Conservation (phyloP, 2,888 invertebrate species). For the Pseudococcus viburni region DNA sequence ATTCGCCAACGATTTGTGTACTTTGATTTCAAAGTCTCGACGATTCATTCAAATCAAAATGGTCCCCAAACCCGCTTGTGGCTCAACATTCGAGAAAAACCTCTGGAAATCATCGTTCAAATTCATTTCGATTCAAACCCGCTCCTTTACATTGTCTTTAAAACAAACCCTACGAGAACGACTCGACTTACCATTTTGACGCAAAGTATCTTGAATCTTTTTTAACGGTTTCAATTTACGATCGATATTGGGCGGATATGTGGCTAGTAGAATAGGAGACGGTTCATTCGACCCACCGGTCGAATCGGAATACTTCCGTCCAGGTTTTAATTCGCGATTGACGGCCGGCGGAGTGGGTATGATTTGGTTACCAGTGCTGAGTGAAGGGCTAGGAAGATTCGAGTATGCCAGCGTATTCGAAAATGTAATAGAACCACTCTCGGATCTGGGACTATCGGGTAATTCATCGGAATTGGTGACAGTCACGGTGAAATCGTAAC, state of each 20-base stretch:
- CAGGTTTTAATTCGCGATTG: constrained; percentile 86
- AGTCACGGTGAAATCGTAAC: constrained; percentile 63
- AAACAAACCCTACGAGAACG: not conserved
- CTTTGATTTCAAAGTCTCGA: too few relatives aligned
- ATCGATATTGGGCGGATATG: constrained; percentile 71
- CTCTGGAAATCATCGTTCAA: too few relatives aligned
- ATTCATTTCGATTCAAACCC: too few relatives aligned
- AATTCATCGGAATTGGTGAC: constrained; percentile 60
- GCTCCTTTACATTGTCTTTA: too few relatives aligned
- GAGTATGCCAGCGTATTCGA: constrained; percentile 75
- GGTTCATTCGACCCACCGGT: constrained; percentile 73
- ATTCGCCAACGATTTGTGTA: too few relatives aligned
- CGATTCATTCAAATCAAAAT: too few relatives aligned
- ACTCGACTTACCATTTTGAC: constrained; percentile 11
- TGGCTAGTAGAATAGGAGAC: constrained; percentile 71
- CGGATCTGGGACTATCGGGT: constrained; percentile 70
- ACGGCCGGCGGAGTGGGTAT: constrained; percentile 80
- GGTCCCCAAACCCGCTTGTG: too few relatives aligned
- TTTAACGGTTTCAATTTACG: constrained; percentile 71
- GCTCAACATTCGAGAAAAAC: too few relatives aligned
- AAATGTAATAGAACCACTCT: constrained; percentile 73
- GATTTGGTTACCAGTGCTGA: constrained; percentile 67
- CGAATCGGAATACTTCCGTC: constrained; percentile 74
- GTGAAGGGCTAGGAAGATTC: constrained; percentile 75
- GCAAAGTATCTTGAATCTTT: constrained; percentile 63